A percentile compares a stretch with the other conserved stretches of the same genome.
phyloP scores from a whole-genome alignment of 2,797 vertebrate species.

The Etheostoma perlongum region DNA sequence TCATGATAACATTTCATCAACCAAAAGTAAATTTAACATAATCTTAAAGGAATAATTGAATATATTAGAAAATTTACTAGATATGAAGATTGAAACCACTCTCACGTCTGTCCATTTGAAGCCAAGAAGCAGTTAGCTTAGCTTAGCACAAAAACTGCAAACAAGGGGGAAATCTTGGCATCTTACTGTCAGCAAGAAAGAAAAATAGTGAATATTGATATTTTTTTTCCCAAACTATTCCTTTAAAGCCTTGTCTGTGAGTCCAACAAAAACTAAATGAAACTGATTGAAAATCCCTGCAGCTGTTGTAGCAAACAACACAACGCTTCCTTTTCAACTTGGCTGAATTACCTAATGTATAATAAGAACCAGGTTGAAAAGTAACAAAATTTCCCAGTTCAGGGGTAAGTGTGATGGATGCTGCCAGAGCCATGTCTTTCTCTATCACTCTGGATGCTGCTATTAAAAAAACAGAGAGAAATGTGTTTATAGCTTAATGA shows the following conservation, averaged over 20 bases:
- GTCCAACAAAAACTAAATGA: constrained; percentile 9
- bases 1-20: background rate
- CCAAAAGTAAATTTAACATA: background rate
- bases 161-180: background rate
- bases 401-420: constrained; percentile 27
- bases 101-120: background rate
- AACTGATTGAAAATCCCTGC: constrained; percentile 14
- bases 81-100: background rate
- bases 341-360: background rate
- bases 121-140: background rate
- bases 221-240: background rate
- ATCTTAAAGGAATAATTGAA: background rate
- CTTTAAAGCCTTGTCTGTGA: background rate
- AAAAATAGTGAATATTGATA: background rate
- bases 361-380: background rate
- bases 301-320: constrained; percentile 3
- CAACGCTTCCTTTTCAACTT: constrained; percentile 6
- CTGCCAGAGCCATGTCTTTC: background rate
- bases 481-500: background rate
- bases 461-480: constrained; percentile 6
- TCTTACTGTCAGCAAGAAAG: background rate
- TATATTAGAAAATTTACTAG: background rate
- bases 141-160: background rate
- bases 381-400: background rate
- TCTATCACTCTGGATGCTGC: constrained; percentile 7